Evolutionary conservation across 2,113 vertebrate genomes (phyloP), one percentile per base, ranked within the genome.

Genomic region (Zapus hudsonius): DNA sequence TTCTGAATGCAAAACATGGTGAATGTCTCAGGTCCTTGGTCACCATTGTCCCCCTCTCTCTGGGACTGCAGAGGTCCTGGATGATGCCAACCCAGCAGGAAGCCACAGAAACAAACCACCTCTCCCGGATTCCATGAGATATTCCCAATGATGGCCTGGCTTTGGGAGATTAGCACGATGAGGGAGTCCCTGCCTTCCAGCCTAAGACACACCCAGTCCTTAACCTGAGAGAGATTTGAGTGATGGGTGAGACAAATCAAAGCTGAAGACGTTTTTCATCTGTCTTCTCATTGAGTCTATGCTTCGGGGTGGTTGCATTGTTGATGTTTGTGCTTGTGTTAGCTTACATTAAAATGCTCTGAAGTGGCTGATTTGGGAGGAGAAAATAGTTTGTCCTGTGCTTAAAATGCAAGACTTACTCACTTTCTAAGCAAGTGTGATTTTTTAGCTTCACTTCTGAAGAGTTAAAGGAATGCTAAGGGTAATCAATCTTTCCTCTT

Each of bases 11-110:
- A 97, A 96, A 98, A 90, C 96, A 97, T 84, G 95, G 96, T 87
- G 84, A 96, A 92, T 97, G 97, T 98, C 97, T 97, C 96, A 97
- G 95, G 97, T 92, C 96, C 97, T 97, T 97, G 98, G 96, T 98
- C 97, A 97, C 86, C 92, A 94, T 87, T 96, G 92, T 92, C 91
- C 93, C 97, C 91, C 90, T 96, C 95, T 97, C 42, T 87, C 92
- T 94, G 94, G 81, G 96, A 72, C 64, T 0, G 0, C n/a, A 93
- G 95, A 94, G 96, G 87, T 95, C 74, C 92, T 96, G 89, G 79
- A 95, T 89, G 87, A 59, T 92, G 87, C 91, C 84, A 88, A 93
- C 94, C 97, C 87, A 93, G 94, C 97, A 89, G 93, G 96, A 97
- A 92, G 91, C 94, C 38, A 55, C 94, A 95, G 90, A 96, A 86